Evolutionary conservation across 2,797 vertebrate genomes (phyloP), one percentile per base, ranked within the genome.

Genomic region (Scleropages formosus): DNA sequence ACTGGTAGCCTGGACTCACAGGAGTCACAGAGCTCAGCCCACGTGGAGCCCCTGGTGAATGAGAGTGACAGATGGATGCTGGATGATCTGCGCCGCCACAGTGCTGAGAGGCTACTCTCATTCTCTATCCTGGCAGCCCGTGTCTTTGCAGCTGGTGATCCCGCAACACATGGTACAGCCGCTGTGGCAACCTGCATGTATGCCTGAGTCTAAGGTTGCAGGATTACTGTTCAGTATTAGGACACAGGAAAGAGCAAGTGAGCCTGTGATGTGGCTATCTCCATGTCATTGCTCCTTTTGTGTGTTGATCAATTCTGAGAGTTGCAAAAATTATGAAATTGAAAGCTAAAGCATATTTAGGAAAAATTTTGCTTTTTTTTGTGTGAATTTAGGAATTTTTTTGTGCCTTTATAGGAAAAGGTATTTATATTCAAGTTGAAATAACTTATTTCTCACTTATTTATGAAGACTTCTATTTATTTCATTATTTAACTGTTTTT

Each of bases 101-200:
- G 78, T n/a, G 31, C 88, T 63, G 82, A 92, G 44, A 79, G 91
- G 9, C 85, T 94, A 49, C 90, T 86, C 80, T 92, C 93, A 73
- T 94, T 94, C 84, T 93, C 93, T 56, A 85, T 92, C 77, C 47
- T 92, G 67, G 76, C 82, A 0, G 89, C 92, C 22, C 90, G 93
- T 0, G 88, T 94, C 63, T 93, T 92, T 27, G 88, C 86, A 1
- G 73, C 79, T 0, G 88, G 89, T 0, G 77, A 91, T 51, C 89
- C 89, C 0, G 63, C 84, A 51, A 66, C 3, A 4, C 90, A 92
- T 77, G 0, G 24, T 0, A 56, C 53, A 0, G 69, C 26, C 56
- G 4, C 76, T 0, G 3, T 60, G 59, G 78, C 72, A 10, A 78
- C 10, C 10, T 90, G 88, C 77, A 44, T 27, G 20, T 80, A 79